Evolutionary conservation across 2,113 vertebrate genomes (phyloP).

Genomic region (Plecturocebus donacophilus): DNA sequence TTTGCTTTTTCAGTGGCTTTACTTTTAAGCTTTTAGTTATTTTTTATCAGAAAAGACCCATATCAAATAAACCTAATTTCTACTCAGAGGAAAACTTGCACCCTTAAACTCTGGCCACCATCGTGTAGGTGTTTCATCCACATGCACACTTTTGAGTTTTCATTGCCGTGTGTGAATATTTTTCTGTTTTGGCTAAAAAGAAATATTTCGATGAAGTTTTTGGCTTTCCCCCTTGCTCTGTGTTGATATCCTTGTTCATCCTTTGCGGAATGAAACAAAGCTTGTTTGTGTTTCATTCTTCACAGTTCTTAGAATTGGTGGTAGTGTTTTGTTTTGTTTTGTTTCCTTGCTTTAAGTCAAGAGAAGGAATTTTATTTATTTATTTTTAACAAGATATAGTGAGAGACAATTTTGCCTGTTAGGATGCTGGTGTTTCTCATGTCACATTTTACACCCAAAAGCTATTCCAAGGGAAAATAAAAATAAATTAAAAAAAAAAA

Average conservation of each 20-base stretch:
- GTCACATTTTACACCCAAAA: slow-evolving; percentile 74
- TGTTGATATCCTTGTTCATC: slow-evolving; percentile 34
- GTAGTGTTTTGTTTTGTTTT: slow-evolving; percentile 48
- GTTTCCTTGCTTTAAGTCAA: slow-evolving; percentile 43
- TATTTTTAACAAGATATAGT: slow-evolving; percentile 66
- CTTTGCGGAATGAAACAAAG: slow-evolving; percentile 66
- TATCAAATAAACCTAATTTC: slow-evolving; percentile 8
- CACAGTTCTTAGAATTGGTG: slow-evolving; percentile 48
- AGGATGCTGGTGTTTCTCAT: slow-evolving; percentile 48
- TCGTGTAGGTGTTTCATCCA: neutral
- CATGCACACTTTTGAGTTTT: slow-evolving; percentile 28
- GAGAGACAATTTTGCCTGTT: slow-evolving; percentile 52
- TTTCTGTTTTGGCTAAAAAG: slow-evolving; percentile 49
- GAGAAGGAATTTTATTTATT: slow-evolving; percentile 67
- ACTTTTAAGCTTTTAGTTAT: slow-evolving; percentile 37
- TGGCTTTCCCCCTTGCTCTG: neutral
- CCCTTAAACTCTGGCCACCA: slow-evolving; percentile 31
- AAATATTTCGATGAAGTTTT: slow-evolving; percentile 39
- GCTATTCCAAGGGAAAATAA: slow-evolving; percentile 73
- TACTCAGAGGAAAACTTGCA: slow-evolving; percentile 43
- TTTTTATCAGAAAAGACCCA: neutral
- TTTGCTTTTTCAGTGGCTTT: neutral
- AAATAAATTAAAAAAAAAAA: neutral
- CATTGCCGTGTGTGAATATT: neutral
- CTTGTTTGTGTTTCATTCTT: slow-evolving; percentile 59